Base-by-base conservation (phyloP, 1,140 invertebrate species). In the Piezodorus guildinii region DNA sequence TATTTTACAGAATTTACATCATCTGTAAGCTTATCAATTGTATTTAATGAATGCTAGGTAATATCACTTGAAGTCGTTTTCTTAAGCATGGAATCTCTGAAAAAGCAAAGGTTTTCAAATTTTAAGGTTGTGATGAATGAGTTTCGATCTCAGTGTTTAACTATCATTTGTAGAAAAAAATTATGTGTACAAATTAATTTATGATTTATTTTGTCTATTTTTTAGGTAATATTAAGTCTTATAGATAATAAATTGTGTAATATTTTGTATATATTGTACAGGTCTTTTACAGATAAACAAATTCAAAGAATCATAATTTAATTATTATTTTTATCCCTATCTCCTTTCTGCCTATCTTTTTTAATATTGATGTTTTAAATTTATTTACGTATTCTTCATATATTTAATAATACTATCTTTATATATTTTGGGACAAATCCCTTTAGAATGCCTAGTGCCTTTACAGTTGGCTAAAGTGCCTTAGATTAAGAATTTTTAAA, bases 221-320 rank as follows among this genome's bases (percentile, higher is more conserved):
- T n/a, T 62, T 43, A 62, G 62, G 30, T 62, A 58, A 58, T 44
- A 30, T 52, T 62, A 51, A 54, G 62, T 62, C 62, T 51, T 62
- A 62, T 45, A 61, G 52, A 56, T 23, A 23, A 25, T 60, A 60
- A 43, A 60, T 21, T 43, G n/a, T 60, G 58, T 60, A 60, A 60
- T 43, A 60, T 49, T 62, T 62, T 62, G 62, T 62, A 62, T 43
- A 62, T 62, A 62, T 62, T 62, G 62, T 62, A 62, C 49, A 62
- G 62, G 25, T 51, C 62, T 62, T 62, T 62, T 62, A 62, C 62
- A 62, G 45, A 62, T 62, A 62, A 62, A 62, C 52, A 46, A 46
- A 62, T 62, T 62, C 62, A 62, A 34, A 61, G 44, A 45, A 39
- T 30, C 34, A 10, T 39, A 39, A 27, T 56, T 23, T 56, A 30